phyloP scores from a whole-genome alignment of 2,113 vertebrate genomes.

The Apteryx owenii region DNA sequence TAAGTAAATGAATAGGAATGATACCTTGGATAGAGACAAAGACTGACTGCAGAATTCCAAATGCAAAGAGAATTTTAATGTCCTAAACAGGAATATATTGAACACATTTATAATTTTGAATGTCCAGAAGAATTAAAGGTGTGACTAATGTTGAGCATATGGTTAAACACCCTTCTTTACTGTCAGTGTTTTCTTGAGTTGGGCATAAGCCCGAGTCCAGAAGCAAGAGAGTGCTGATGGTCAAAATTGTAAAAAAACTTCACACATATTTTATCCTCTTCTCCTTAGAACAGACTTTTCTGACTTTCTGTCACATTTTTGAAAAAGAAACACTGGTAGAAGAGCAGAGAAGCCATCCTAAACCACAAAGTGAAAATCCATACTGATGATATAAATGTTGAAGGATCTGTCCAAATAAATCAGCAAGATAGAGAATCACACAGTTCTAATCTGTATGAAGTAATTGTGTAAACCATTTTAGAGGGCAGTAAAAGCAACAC shows the following conservation, averaged over 20 bases:
- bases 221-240: background rate
- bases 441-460: background rate
- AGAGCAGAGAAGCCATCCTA: background rate
- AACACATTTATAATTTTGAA: conserved; percentile 9
- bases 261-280: background rate
- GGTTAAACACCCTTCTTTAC: background rate
- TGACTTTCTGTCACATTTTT: background rate
- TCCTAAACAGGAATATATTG: background rate
- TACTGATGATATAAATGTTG: background rate
- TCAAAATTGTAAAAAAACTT: background rate
- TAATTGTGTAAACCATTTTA: background rate
- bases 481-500: background rate
- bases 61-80: background rate
- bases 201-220: background rate
- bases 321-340: background rate
- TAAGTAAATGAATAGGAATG: background rate
- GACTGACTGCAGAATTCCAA: background rate
- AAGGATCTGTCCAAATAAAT: conserved; percentile 36
- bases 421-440: background rate
- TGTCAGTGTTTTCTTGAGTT: background rate
- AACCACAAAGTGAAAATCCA: background rate
- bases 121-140: background rate
- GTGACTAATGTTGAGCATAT: background rate
- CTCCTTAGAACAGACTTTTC: background rate
- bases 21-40: background rate